Evolutionary conservation across 2,113 vertebrate genomes (phyloP).

Genomic region (Seriola quinqueradiata): DNA sequence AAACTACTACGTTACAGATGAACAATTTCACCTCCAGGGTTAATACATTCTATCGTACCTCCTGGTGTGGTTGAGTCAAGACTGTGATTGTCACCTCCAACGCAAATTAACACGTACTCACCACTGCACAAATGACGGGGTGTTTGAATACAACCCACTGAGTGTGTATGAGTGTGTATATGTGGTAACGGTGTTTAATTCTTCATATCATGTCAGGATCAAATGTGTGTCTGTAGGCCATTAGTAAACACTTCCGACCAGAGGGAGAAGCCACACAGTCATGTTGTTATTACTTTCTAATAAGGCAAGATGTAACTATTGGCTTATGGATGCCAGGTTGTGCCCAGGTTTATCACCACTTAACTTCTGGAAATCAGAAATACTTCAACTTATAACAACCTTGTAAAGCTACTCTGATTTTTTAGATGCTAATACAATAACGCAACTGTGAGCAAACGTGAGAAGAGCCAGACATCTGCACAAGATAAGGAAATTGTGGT

Average conservation of each 20-base stretch:
- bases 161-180: conserved; percentile 6
- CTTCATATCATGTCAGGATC: conserved; percentile 1
- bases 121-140: conserved; percentile 45
- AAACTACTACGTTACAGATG: background rate
- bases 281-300: background rate
- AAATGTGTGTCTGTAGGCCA: background rate
- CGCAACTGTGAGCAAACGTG: no score
- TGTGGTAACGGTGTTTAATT: conserved; percentile 26
- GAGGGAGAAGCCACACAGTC: background rate
- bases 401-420: no score
- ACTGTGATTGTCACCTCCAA: conserved; percentile 50
- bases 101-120: conserved; percentile 58
- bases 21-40: background rate
- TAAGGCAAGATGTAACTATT: background rate
- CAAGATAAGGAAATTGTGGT: background rate
- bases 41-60: background rate
- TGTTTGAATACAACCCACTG: conserved; percentile 45
- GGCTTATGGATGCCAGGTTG: no score
- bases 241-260: background rate
- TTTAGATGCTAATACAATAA: no score
- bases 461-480: no score
- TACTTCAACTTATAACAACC: no score
- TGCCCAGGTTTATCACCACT: no score
- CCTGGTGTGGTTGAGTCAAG: conserved; percentile 23
- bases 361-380: no score